Evolutionary conservation across 2,888 invertebrate genomes (phyloP).

Genomic region (Leptinotarsa haldemani): DNA sequence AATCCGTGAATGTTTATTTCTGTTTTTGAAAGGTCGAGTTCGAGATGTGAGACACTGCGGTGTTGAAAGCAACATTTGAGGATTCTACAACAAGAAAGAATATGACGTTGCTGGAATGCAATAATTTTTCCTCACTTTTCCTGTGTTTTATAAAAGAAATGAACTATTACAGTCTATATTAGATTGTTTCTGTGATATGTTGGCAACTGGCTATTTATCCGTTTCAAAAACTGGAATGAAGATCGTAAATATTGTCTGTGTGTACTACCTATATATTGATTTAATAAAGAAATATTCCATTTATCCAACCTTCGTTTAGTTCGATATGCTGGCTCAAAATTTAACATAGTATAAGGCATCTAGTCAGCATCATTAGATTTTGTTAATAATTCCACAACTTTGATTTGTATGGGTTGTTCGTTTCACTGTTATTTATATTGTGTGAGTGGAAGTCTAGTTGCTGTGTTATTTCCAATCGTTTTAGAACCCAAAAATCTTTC

Average conservation of each 20-base stretch:
- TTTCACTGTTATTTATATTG: constrained; percentile 19
- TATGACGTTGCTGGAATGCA: constrained; percentile 1
- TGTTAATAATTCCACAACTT: constrained; percentile 26
- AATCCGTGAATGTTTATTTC: not conserved
- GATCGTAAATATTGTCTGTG: constrained; percentile 21
- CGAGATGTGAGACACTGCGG: not conserved
- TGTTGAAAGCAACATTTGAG: not conserved
- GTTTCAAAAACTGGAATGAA: constrained; percentile 24
- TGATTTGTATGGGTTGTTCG: constrained; percentile 22
- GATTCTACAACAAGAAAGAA: not conserved
- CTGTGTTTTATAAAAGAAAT: not conserved
- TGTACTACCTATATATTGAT: constrained; percentile 29
- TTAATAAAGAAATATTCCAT: constrained; percentile 45
- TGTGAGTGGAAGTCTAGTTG: constrained; percentile 19
- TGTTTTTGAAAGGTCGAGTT: constrained; percentile 7
- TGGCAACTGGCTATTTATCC: constrained; percentile 15
- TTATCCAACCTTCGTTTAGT: constrained; percentile 46
- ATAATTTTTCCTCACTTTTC: constrained; percentile 8
- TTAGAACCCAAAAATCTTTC: constrained; percentile 15
- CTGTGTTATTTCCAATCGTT: constrained; percentile 35
- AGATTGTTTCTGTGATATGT: constrained; percentile 29
- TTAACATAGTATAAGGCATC: constrained; percentile 58
- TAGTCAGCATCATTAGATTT: constrained; percentile 57
- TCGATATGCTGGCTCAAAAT: constrained; percentile 59
- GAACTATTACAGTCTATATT: constrained; percentile 14